phyloP scores from a whole-genome alignment of 2,888 invertebrate species.

The Apodemia mormo region DNA sequence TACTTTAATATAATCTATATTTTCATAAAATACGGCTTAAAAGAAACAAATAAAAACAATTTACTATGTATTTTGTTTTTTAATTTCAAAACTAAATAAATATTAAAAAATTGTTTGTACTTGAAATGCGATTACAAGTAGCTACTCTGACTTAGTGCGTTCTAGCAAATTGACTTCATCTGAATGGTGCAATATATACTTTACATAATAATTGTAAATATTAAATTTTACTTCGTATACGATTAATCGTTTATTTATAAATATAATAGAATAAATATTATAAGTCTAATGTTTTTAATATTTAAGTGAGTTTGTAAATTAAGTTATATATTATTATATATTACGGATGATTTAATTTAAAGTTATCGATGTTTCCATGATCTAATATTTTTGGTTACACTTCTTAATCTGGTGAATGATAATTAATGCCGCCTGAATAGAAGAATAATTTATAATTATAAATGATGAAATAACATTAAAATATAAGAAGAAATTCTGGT shows the following conservation, averaged over 20 bases:
- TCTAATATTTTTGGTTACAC: neutral
- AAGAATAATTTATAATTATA: neutral
- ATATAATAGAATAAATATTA: constrained; percentile 12
- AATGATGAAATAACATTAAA: neutral
- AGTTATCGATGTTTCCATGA: neutral
- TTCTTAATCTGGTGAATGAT: neutral
- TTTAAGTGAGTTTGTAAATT: constrained; percentile 1
- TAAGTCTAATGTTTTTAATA: neutral
- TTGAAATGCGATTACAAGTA: no score
- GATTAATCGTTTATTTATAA: constrained; percentile 12
- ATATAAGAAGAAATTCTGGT: no score
- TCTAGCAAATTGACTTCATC: neutral
- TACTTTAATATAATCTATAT: no score
- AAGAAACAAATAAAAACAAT: no score
- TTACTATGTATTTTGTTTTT: no score
- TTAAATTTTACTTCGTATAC: constrained; percentile 1
- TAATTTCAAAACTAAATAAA: no score
- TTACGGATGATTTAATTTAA: neutral
- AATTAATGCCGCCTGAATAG: neutral
- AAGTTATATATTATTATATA: no score
- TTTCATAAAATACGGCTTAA: no score
- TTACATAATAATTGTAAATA: constrained; percentile 5
- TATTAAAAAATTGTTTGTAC: no score
- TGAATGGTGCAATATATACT: neutral
- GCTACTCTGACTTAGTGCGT: no score